phyloP scores from a whole-genome alignment of 2,113 vertebrate genomes.

The Dermatemys mawii region DNA sequence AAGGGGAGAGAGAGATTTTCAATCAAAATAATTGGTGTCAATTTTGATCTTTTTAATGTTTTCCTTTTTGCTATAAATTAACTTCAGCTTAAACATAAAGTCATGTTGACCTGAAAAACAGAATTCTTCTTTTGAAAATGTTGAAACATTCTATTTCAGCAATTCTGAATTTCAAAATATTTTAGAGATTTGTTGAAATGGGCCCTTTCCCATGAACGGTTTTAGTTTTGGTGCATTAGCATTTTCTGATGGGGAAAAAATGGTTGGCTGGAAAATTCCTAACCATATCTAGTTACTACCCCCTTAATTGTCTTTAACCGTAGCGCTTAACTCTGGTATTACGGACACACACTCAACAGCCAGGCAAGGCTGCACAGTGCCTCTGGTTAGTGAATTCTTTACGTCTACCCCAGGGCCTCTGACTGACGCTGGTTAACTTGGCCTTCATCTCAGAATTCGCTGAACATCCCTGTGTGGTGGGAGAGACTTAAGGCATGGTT shows the following conservation, averaged over 20 bases:
- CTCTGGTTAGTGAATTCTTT: not conserved
- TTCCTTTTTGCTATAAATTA: not conserved
- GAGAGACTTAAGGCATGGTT: too few species aligned
- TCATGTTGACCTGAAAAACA: not conserved
- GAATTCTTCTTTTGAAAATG: not conserved
- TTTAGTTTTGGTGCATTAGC: not conserved
- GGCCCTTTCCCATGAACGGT: not conserved
- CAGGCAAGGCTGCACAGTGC: not conserved
- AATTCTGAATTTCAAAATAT: not conserved
- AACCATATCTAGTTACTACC: not conserved
- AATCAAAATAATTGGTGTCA: not conserved
- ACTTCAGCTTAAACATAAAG: not conserved
- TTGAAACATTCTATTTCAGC: not conserved
- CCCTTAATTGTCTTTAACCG: not conserved
- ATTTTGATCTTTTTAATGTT: too few species aligned
- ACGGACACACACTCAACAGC: not conserved
- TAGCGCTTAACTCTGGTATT: not conserved
- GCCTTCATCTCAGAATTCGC: not conserved
- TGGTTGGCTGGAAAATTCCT: not conserved
- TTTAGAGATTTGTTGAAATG: not conserved
- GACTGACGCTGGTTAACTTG: not conserved
- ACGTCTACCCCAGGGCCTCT: not conserved
- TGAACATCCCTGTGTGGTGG: not conserved
- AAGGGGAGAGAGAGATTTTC: too few species aligned
- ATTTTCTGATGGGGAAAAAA: not conserved